phyloP scores from a whole-genome alignment of 2,888 invertebrate species.

The Bombylius discolor region DNA sequence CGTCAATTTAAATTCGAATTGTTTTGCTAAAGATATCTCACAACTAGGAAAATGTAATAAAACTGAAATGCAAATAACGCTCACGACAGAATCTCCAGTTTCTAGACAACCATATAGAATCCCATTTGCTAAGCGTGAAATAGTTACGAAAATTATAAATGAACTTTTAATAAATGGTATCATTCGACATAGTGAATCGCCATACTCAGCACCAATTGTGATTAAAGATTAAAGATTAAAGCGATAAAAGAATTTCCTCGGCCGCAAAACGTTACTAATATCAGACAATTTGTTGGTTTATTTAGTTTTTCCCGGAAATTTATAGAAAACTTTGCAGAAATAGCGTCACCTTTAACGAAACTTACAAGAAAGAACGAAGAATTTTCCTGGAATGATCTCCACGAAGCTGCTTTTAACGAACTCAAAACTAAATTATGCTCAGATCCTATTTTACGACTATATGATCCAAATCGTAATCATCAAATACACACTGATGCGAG shows the following conservation, averaged over 20 bases:
- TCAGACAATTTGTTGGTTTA: not conserved
- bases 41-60: not conserved
- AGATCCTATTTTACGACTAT: slow-evolving; percentile 18
- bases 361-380: slow-evolving; percentile 4
- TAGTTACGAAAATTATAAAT: not conserved
- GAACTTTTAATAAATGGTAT: not conserved
- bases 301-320: slow-evolving; percentile 1
- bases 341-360: slow-evolving; percentile 6
- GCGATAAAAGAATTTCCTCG: not conserved
- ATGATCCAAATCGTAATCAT: slow-evolving; percentile 17
- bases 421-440: slow-evolving; percentile 16
- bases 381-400: slow-evolving; percentile 10
- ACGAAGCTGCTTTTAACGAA: slow-evolving; percentile 6
- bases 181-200: not conserved
- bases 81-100: not conserved
- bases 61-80: not conserved
- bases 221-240: slow-evolving; percentile 5
- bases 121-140: not conserved
- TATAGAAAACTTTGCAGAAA: not conserved
- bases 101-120: not conserved
- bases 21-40: not conserved
- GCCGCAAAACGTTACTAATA: not conserved
- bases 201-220: not conserved
- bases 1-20: not conserved
- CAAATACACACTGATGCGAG: slow-evolving; percentile 28